Evolutionary conservation across 2,888 invertebrate species (phyloP).

Genomic region (Acleris literana): DNA sequence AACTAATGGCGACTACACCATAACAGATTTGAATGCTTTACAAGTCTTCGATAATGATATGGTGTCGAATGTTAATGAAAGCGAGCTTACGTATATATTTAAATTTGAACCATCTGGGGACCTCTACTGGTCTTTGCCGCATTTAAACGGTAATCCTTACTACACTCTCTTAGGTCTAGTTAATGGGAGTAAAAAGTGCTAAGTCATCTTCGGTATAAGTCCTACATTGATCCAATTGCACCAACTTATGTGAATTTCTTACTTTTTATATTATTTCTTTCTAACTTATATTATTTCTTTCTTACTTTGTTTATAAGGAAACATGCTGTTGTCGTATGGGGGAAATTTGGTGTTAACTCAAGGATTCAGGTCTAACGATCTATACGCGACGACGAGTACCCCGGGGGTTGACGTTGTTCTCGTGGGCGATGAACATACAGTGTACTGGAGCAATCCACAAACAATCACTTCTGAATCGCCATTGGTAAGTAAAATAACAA

Average conservation of each 20-base stretch:
- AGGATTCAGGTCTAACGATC: conserved; percentile 85
- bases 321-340: conserved; percentile 93
- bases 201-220: too few species aligned
- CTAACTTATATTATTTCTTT: too few species aligned
- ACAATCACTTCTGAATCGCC: conserved; percentile 80
- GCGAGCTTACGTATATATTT: conserved; percentile 72
- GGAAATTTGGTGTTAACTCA: conserved; percentile 91
- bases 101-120: conserved; percentile 56
- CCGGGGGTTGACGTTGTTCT: conserved; percentile 93
- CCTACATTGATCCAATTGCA: too few species aligned
- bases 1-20: conserved; percentile 66
- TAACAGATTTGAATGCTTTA: conserved; percentile 66
- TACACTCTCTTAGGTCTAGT: neutral
- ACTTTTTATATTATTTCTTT: too few species aligned
- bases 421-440: conserved; percentile 89
- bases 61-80: conserved; percentile 64
- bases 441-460: conserved; percentile 89
- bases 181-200: too few species aligned
- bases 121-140: conserved; percentile 74
- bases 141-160: conserved; percentile 63
- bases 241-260: neutral
- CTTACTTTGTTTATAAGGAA: conserved; percentile 67
- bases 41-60: conserved; percentile 65
- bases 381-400: conserved; percentile 66
- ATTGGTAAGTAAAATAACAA: conserved; percentile 79